These are phyloP conservation scores for Austrofundulus limnaeus DNA, from an alignment of 2,113 vertebrate genomes.

Conservation along the genomic window DNA sequence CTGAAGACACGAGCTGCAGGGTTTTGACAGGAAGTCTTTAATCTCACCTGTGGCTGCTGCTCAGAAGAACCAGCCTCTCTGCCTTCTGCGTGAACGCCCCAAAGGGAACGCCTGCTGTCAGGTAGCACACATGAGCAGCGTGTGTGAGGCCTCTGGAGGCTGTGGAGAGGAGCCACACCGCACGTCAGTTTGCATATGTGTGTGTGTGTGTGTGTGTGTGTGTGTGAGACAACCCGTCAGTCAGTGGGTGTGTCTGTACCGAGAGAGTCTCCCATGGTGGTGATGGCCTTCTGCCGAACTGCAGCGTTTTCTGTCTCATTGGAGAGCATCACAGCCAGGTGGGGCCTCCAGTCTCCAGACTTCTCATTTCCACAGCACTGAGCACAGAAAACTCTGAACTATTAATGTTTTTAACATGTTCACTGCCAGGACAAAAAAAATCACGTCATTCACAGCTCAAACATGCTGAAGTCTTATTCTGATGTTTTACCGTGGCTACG, in stretches of 20 bases:
- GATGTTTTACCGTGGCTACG: slow-evolving; percentile 79
- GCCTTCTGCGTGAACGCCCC: slow-evolving; percentile 80
- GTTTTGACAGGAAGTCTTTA: neutral
- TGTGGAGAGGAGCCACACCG: slow-evolving; percentile 54
- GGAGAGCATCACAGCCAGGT: slow-evolving; percentile 88
- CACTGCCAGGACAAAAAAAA: neutral
- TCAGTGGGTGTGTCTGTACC: slow-evolving; percentile 71
- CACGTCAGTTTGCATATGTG: slow-evolving; percentile 8
- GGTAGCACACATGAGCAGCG: slow-evolving; percentile 91
- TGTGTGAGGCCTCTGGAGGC: slow-evolving; percentile 84
- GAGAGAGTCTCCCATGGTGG: slow-evolving; percentile 88
- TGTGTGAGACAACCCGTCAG: neutral
- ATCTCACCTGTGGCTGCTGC: slow-evolving; percentile 85
- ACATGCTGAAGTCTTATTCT: neutral
- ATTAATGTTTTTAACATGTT: too few species aligned
- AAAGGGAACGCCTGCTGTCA: slow-evolving; percentile 82
- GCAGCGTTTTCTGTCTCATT: slow-evolving; percentile 81
- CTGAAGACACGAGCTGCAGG: neutral
- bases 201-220: too few species aligned
- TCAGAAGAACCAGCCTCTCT: slow-evolving; percentile 83
- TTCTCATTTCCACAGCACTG: slow-evolving; percentile 85
- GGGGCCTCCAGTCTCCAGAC: slow-evolving; percentile 92
- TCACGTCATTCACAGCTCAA: neutral
- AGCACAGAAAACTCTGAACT: too few species aligned
- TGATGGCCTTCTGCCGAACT: slow-evolving; percentile 77